Base-by-base conservation (phyloP, 2,888 invertebrate genomes). In the Microplitis deprimator region DNA sequence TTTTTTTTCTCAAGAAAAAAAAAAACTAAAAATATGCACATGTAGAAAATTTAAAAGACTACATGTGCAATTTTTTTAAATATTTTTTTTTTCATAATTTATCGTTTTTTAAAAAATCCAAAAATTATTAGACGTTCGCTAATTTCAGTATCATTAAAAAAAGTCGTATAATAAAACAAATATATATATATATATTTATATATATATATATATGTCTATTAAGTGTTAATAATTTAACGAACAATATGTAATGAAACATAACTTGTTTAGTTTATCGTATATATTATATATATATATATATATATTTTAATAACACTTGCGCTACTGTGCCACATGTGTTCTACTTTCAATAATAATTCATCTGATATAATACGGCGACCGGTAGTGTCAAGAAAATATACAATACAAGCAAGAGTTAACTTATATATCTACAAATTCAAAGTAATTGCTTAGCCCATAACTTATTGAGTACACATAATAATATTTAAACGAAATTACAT, bases 321-420 rank as follows among this genome's bases (percentile, higher is more conserved):
- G 50, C 50, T 62, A 20, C 62, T 62, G 62, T 6, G n/a, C 62
- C 62, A 62, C 62, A 62, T 62, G 62, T 20, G 62, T 62, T n/a
- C 62, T 62, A 62, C 17, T 62, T 62, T 16, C 17, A 62, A 62
- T 62, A 20, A 20, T 62, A 20, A 16, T 62, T 62, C 62, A 62
- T 62, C 7, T 50, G 50, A 50, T 50, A 62, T 62, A 62, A 62
- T 62, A 62, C 16, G 17, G 8, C 59, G 59, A 13, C 10, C 10
- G 59, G n/a, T 59, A 59, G n/a, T 62, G 20, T 62, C n/a, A 16
- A 62, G 5, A 62, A 62, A 17, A 17, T 62, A 8, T 62, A 7
- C 6, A 50, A 8, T 3, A 13, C 8, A 13, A 50, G 5, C 13
- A 50, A 8, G 5, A 50, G 50, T 50, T 50, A 50, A 50, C 8